A percentile compares a stretch with the other conserved stretches of the same genome.
Evolutionary conservation across 64 coral and sea anemone genomes (phyloP).

Genomic region (Exaiptasia diaphana): DNA sequence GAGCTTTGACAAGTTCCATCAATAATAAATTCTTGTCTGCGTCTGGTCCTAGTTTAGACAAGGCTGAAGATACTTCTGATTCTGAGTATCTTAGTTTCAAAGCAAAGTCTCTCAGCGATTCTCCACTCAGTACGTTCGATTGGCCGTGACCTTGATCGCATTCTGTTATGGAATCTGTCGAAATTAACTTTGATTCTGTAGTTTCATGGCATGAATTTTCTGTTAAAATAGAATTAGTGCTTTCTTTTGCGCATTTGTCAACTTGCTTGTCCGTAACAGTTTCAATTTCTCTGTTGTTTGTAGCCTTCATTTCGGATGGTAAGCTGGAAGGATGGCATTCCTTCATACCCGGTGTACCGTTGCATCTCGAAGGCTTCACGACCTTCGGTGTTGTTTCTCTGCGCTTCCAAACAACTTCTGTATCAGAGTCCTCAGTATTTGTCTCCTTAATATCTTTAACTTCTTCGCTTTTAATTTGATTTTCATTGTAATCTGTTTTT

Average conservation of each 20-base stretch:
- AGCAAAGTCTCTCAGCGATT: slow-evolving; percentile 67
- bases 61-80: slow-evolving; percentile 37
- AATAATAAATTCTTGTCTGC: slow-evolving; percentile 71
- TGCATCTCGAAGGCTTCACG: neutral
- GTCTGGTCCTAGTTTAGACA: slow-evolving; percentile 77
- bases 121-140: neutral
- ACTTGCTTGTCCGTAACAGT: neutral
- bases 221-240: neutral
- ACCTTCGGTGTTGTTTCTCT: neutral
- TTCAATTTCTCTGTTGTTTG: neutral
- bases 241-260: neutral
- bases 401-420: neutral
- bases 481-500: neutral
- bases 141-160: neutral
- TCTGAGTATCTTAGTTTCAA: slow-evolving; percentile 67
- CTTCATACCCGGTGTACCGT: neutral
- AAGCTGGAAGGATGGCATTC: neutral
- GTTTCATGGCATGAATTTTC: neutral
- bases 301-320: neutral
- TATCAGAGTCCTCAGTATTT: neutral
- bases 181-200: neutral
- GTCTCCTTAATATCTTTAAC: neutral
- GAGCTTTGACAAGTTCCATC: slow-evolving; percentile 69
- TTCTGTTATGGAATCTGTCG: neutral
- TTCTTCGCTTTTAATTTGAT: neutral